Percentiles rank a stretch among this genome's conserved stretches.
phyloP scores from a whole-genome alignment of 2,888 invertebrate genomes.

The Drosophila nigricruria region DNA sequence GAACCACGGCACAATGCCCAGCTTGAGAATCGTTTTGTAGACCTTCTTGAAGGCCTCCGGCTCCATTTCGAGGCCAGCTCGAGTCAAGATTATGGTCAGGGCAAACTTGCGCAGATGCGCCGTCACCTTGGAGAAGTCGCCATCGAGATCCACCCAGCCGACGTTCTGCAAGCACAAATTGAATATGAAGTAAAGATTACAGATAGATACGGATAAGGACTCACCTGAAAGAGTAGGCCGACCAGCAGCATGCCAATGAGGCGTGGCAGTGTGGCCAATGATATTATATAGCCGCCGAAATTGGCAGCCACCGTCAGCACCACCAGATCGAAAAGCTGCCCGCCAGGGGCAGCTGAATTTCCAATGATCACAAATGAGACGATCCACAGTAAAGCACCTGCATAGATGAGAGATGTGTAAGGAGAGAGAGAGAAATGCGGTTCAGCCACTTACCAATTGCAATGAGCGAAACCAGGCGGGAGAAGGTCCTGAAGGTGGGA shows the following conservation, averaged over 20 bases:
- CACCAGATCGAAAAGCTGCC: slow-evolving; percentile 92
- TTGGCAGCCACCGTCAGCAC: slow-evolving; percentile 91
- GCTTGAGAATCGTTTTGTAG: slow-evolving; percentile 92
- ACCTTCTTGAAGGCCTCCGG: slow-evolving; percentile 93
- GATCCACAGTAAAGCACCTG: slow-evolving; percentile 91
- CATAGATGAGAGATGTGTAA: background rate
- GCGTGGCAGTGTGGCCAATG: slow-evolving; percentile 92
- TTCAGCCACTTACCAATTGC: slow-evolving; percentile 87
- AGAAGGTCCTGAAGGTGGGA: slow-evolving; percentile 93
- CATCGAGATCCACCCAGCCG: slow-evolving; percentile 90
- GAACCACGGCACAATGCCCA: slow-evolving; percentile 94
- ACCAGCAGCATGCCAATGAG: slow-evolving; percentile 95
- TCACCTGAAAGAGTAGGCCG: slow-evolving; percentile 89
- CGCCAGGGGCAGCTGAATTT: slow-evolving; percentile 93
- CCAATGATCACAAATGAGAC: slow-evolving; percentile 91
- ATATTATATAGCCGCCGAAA: slow-evolving; percentile 93
- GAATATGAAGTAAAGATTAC: background rate
- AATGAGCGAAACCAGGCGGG: slow-evolving; percentile 90
- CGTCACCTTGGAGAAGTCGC: slow-evolving; percentile 88
- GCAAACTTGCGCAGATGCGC: slow-evolving; percentile 94
- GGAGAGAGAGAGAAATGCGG: accelerated
- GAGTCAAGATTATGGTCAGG: slow-evolving; percentile 94
- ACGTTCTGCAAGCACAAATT: slow-evolving; percentile 87
- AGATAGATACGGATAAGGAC: background rate
- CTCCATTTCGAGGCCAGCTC: slow-evolving; percentile 97